Evolutionary conservation across 2,113 vertebrate species (phyloP).

Genomic region (Elephas maximus): DNA sequence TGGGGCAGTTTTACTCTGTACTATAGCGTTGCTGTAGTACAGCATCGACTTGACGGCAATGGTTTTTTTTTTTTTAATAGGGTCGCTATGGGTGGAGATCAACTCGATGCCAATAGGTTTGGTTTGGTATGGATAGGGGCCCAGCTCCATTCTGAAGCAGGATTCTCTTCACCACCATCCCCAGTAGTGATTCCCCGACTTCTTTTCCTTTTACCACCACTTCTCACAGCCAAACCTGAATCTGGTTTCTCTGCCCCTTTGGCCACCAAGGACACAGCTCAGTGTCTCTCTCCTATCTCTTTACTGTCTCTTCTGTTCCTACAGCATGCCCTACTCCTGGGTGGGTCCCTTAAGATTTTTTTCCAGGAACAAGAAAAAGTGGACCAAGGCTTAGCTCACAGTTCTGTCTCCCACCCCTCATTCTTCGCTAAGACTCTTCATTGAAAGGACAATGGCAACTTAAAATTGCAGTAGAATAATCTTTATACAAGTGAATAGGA

Average conservation of each 20-base stretch:
- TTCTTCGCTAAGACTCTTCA: background rate
- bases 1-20: too few species aligned
- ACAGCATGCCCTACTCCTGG: background rate
- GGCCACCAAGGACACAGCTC: too few species aligned
- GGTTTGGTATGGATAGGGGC: background rate
- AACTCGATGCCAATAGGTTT: too few species aligned
- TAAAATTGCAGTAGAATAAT: background rate
- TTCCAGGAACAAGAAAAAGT: background rate
- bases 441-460: too few species aligned
- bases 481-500: background rate
- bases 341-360: background rate
- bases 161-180: accelerated
- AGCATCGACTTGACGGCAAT: too few species aligned
- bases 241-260: background rate
- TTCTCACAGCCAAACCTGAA: background rate
- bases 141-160: background rate
- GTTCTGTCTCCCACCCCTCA: background rate
- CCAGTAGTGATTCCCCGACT: too few species aligned
- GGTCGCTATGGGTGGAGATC: too few species aligned
- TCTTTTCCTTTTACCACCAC: background rate
- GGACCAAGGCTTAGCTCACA: background rate
- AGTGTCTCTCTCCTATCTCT: background rate
- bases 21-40: too few species aligned
- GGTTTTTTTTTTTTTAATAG: too few species aligned
- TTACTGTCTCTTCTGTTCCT: background rate